Evolutionary conservation across 2,797 vertebrate genomes (phyloP).

Genomic region (Garrulus glandarius): DNA sequence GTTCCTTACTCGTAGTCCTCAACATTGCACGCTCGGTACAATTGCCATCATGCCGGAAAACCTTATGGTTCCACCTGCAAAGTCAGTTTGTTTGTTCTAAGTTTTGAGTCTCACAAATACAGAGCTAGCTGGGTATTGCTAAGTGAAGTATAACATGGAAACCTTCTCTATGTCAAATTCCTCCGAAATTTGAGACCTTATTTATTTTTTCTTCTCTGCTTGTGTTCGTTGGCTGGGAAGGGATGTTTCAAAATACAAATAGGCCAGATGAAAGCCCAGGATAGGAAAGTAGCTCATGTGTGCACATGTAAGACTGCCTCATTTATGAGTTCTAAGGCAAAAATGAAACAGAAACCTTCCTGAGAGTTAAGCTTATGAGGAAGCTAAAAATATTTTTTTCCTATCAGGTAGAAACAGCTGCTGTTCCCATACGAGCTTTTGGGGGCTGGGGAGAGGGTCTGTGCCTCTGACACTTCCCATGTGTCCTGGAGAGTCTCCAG

Average conservation of each 20-base stretch:
- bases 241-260: neutral
- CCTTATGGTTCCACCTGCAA: neutral
- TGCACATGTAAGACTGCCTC: neutral
- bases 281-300: neutral
- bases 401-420: neutral
- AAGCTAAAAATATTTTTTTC: neutral
- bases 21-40: fast-evolving
- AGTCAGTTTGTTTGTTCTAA: neutral
- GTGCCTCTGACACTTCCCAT: neutral
- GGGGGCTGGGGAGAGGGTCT: neutral
- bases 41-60: fast-evolving
- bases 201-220: neutral
- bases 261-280: neutral
- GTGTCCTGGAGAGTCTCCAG: neutral
- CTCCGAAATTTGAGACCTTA: neutral
- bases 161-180: neutral
- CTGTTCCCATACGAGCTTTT: neutral
- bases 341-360: neutral
- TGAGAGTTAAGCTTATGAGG: neutral
- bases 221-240: neutral
- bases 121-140: neutral
- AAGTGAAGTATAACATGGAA: neutral
- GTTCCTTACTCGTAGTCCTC: neutral
- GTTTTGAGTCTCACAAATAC: neutral
- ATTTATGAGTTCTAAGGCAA: neutral